phyloP scores from a whole-genome alignment of 2,797 vertebrate genomes.

The Acipenser ruthenus region DNA sequence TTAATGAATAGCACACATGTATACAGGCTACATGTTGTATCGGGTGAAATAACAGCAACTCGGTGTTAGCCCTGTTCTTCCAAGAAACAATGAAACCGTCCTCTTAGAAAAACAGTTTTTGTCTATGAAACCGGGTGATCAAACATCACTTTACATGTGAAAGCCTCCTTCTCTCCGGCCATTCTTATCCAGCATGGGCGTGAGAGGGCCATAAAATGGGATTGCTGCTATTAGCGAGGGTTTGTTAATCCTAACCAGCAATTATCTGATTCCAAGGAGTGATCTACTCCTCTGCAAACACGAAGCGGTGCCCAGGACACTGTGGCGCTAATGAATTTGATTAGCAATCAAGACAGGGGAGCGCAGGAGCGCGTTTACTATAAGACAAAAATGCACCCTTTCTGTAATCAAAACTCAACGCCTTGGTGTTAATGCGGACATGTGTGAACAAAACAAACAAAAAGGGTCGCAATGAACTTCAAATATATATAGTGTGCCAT shows the following conservation, averaged over 20 bases:
- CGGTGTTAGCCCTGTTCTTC: too few species aligned
- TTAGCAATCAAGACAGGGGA: constrained; percentile 27
- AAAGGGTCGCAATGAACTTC: too few species aligned
- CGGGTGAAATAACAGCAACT: too few species aligned
- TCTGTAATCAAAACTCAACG: background rate
- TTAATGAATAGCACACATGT: too few species aligned
- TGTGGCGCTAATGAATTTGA: constrained; percentile 31
- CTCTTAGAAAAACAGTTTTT: constrained; percentile 57
- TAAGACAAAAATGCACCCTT: constrained; percentile 2
- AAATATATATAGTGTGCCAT: too few species aligned
- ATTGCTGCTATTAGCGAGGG: constrained; percentile 35
- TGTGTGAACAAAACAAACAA: too few species aligned
- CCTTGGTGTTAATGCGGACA: background rate
- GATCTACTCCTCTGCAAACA: constrained; percentile 22
- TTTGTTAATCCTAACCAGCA: constrained; percentile 30
- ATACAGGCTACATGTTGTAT: too few species aligned
- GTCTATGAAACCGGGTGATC: constrained; percentile 45
- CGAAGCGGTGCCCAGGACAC: constrained; percentile 19
- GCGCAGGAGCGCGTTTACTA: background rate
- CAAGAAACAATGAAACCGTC: constrained; percentile 33
- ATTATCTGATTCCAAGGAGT: constrained; percentile 27
- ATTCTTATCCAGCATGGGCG: constrained; percentile 40
- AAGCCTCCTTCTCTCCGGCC: constrained; percentile 34
- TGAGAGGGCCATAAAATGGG: constrained; percentile 27
- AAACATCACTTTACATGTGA: constrained; percentile 56